Conservation (phyloP, 2,113 vertebrate species). For the Elgaria multicarinata region DNA sequence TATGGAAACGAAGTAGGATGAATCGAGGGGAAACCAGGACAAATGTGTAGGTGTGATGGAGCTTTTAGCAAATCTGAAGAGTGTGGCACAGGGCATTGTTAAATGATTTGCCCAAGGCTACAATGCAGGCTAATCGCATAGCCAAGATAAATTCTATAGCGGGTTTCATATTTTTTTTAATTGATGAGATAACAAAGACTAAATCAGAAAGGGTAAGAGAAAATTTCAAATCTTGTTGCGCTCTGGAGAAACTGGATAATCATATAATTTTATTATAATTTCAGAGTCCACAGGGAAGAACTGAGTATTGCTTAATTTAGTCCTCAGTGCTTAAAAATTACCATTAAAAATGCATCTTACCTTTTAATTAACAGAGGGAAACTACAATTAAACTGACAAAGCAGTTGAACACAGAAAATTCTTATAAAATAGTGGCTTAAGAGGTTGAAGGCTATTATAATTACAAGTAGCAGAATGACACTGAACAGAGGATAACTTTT, state of each 20-base stretch:
- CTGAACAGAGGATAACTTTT: background rate
- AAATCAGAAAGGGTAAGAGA: background rate
- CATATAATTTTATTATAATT: background rate
- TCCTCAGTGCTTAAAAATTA: background rate
- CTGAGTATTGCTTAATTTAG: background rate
- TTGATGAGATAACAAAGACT: background rate
- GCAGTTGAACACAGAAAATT: background rate
- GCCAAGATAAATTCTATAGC: background rate
- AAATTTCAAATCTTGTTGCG: background rate
- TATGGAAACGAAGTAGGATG: too few species aligned
- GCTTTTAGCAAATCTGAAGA: background rate
- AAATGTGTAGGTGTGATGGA: too few species aligned
- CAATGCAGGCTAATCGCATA: background rate
- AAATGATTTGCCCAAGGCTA: background rate
- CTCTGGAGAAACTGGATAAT: background rate
- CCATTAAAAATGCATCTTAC: background rate
- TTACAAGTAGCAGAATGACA: background rate
- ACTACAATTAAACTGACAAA: background rate
- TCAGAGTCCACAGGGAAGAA: background rate
- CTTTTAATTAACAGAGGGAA: background rate
- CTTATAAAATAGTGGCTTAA: background rate
- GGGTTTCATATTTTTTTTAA: background rate
- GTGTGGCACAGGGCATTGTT: background rate
- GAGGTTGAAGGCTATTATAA: background rate
- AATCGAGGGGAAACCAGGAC: too few species aligned